These are phyloP conservation scores for Macquaria ambigua DNA, from an alignment of 2,113 vertebrate genomes.

Conservation along the genomic window DNA sequence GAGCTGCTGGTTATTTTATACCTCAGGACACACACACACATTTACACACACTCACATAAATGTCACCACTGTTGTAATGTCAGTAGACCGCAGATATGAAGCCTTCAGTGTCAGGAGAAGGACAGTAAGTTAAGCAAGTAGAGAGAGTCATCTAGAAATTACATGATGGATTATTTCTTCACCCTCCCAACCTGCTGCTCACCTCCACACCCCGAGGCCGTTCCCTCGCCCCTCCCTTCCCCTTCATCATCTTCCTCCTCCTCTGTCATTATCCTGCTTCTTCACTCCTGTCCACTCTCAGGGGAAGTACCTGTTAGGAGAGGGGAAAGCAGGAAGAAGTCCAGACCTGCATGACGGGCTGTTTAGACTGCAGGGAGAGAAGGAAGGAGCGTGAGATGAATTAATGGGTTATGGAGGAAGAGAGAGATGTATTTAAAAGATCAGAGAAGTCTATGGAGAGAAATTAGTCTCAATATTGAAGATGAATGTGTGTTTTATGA, in stretches of 20 bases:
- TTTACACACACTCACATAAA: slow-evolving; percentile 26
- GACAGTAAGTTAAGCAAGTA: not conserved
- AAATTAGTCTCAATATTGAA: not conserved
- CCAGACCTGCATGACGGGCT: slow-evolving; percentile 54
- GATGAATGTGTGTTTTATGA: not conserved
- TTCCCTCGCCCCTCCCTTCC: slow-evolving; percentile 41
- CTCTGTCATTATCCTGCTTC: slow-evolving; percentile 48
- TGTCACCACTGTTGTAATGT: slow-evolving; percentile 25
- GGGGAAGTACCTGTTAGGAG: slow-evolving; percentile 54
- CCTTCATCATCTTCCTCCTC: slow-evolving; percentile 30
- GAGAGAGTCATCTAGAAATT: not conserved
- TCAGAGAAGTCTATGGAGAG: slow-evolving; percentile 5
- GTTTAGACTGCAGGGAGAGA: slow-evolving; percentile 54
- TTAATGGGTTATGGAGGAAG: slow-evolving; percentile 19
- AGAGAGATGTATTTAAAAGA: slow-evolving; percentile 7
- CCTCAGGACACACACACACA: slow-evolving; percentile 31
- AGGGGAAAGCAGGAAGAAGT: slow-evolving; percentile 35
- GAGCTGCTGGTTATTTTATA: slow-evolving; percentile 55
- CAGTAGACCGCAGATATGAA: slow-evolving; percentile 1
- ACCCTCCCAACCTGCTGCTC: slow-evolving; percentile 17
- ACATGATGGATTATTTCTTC: not conserved
- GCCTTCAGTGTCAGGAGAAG: not conserved
- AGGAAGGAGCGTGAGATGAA: slow-evolving; percentile 18
- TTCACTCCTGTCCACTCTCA: slow-evolving; percentile 32
- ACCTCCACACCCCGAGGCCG: slow-evolving; percentile 38